Evolutionary conservation across 1,140 invertebrate genomes (phyloP), one percentile per base, ranked within the genome.

Genomic region (Charaxes varanes): DNA sequence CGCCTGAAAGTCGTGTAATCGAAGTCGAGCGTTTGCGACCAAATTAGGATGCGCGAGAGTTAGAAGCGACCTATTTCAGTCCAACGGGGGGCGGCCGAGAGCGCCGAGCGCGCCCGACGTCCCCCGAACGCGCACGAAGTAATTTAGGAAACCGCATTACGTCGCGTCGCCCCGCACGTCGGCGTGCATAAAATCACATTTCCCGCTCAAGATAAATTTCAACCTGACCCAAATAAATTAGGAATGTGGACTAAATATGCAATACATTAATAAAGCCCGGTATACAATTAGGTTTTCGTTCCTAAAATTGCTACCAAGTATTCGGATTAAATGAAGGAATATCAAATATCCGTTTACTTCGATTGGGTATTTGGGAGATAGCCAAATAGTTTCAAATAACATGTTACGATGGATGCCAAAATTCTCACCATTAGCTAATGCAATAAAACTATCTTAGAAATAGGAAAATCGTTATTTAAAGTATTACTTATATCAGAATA

Each of bases 31-130:
- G 32, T 40, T 33, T 48, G 58, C 60, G 48, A 68, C 78, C 78
- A 82, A 82, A 82, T 82, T 79, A 69, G 78, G 78, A 66, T 69
- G 59, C 60, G 64, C 48, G 45, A 35, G 47, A 54, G 50, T 62
- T 41, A 24, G 49, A 53, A 56, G 60, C 56, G 46, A 60, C 56
- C 72, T 82, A 82, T 82, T 82, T 82, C 67, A 65, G 66, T 52
- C 60, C 51, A 52, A 43, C 50, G n/a, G n/a, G n/a, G n/a, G n/a
- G 63, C 62, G 53, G 53, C 30, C 18, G 26, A 62, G 63, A 66
- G 7, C 23, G 10, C 12, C 55, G 62, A 56, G 41, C 38, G 16
- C 48, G 23, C 28, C 53, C 62, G 68, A 57, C 13, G 12, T 18
- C n/a, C 13, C 11, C 36, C 54, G 55, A 50, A 43, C 35, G 5